Evolutionary conservation across 2,888 invertebrate genomes (phyloP).

Genomic region (Caenorhabditis drosophilae): DNA sequence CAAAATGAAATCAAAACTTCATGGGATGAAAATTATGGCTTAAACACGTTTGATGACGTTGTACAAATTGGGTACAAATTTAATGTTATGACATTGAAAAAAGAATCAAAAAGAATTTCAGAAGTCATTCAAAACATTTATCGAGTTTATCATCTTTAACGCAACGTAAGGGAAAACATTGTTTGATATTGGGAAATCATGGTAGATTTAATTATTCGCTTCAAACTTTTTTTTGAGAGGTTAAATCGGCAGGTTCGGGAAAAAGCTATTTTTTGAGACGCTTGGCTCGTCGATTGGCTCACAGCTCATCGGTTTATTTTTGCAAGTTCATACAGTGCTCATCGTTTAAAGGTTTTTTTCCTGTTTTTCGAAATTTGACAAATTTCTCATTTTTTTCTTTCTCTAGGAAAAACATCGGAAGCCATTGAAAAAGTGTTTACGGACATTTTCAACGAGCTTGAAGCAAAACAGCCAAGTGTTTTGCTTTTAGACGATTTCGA

Average conservation of each 20-base stretch:
- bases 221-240: background rate
- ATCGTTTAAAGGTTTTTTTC: conserved; percentile 27
- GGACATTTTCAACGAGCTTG: conserved; percentile 28
- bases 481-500: conserved; percentile 58
- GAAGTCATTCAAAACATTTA: conserved; percentile 28
- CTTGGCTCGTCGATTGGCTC: conserved; percentile 24
- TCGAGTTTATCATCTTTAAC: background rate
- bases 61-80: conserved; percentile 28
- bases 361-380: conserved; percentile 13
- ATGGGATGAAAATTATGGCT: conserved; percentile 2
- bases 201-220: too few species aligned
- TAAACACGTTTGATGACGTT: conserved; percentile 8
- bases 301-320: conserved; percentile 20
- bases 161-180: background rate
- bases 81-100: too few species aligned
- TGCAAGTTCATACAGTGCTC: conserved; percentile 29
- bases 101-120: too few species aligned
- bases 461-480: conserved; percentile 44
- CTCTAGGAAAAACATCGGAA: conserved; percentile 47
- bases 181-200: background rate
- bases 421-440: conserved; percentile 46
- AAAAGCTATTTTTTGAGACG: conserved; percentile 44
- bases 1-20: conserved; percentile 2
- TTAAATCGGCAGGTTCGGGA: conserved; percentile 32
- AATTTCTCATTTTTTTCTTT: conserved; percentile 3